phyloP scores from a whole-genome alignment of 1,140 invertebrate genomes.

The Melipona quadrifasciata region DNA sequence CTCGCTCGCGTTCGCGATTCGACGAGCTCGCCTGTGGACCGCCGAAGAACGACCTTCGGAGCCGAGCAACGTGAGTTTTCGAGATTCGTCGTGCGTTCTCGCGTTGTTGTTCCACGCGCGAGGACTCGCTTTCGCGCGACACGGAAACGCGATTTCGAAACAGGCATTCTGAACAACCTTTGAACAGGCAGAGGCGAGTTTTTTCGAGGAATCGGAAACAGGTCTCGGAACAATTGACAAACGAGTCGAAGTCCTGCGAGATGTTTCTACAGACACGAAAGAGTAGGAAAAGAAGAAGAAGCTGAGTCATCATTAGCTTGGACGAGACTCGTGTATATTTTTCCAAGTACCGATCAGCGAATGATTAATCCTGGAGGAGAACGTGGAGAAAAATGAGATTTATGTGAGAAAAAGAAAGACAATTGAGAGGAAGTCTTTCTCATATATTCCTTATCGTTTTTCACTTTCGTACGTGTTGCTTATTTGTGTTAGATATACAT shows the following conservation, averaged over 20 bases:
- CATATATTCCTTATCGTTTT: too few species aligned
- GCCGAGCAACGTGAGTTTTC: slow-evolving; percentile 7
- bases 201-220: slow-evolving; percentile 31
- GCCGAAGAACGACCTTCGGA: slow-evolving; percentile 16
- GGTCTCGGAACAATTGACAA: slow-evolving; percentile 4
- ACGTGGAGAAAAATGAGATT: too few species aligned
- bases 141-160: slow-evolving; percentile 20
- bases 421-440: too few species aligned
- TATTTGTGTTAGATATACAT: not conserved
- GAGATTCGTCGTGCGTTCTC: slow-evolving; percentile 12
- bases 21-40: slow-evolving; percentile 8
- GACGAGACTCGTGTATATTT: not conserved
- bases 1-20: not conserved
- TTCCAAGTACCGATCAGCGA: not conserved
- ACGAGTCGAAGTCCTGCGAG: not conserved
- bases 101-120: not conserved
- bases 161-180: not conserved
- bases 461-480: too few species aligned
- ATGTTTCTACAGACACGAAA: not conserved
- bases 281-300: not conserved
- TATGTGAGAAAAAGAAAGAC: too few species aligned
- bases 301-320: not conserved
- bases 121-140: not conserved
- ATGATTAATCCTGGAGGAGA: not conserved
- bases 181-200: too few species aligned